A percentile compares a stretch with the other conserved stretches of the same genome.
phyloP scores from a whole-genome alignment of 2,888 invertebrate species.

The Tipula helvola region DNA sequence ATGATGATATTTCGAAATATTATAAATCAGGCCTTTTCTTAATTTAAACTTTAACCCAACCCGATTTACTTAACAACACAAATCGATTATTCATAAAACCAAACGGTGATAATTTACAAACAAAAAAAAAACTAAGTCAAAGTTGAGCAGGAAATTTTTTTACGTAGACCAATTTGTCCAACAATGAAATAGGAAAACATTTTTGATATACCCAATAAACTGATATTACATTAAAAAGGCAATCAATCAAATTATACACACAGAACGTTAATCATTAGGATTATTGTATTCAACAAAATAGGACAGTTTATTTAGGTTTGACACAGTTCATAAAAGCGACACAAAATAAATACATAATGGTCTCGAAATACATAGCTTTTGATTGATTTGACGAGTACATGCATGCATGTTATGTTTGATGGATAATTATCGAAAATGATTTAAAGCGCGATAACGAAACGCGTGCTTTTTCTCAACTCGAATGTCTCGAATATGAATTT shows the following conservation, averaged over 20 bases:
- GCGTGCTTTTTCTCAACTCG: too few relatives aligned
- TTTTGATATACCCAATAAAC: neutral
- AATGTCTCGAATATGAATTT: too few relatives aligned
- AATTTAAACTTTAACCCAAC: too few relatives aligned
- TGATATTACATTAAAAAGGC: neutral
- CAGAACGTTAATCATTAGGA: neutral
- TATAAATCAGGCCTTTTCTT: too few relatives aligned
- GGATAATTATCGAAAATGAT: too few relatives aligned
- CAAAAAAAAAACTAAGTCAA: neutral
- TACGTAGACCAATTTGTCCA: too few relatives aligned
- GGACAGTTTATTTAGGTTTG: neutral
- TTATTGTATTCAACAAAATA: neutral
- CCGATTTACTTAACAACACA: neutral
- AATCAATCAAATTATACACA: neutral
- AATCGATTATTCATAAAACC: neutral
- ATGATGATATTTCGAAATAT: too few relatives aligned
- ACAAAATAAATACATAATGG: neutral
- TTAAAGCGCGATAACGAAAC: too few relatives aligned
- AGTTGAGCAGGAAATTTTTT: neutral
- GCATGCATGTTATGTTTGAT: too few relatives aligned
- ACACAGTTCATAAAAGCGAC: neutral
- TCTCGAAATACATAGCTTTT: neutral
- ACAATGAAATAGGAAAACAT: too few relatives aligned
- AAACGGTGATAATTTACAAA: neutral
- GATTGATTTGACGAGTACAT: neutral